Evolutionary conservation across 2,888 invertebrate species (phyloP), one percentile per base, ranked within the genome.

Genomic region (Athalia rosae): DNA sequence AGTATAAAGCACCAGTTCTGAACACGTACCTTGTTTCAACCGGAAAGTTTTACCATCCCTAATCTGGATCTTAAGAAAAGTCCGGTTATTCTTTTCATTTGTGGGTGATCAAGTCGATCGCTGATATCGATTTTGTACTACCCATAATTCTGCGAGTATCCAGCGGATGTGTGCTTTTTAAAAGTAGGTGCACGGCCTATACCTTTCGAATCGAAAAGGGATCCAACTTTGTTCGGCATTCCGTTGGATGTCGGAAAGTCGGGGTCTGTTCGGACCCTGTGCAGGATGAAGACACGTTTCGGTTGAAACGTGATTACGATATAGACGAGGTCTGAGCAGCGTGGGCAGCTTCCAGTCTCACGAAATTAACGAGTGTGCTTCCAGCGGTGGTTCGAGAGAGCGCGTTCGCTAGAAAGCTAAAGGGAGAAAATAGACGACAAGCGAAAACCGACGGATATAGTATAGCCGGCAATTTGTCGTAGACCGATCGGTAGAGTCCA

Each of bases 381-480:
- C 79, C 73, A 74, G 78, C 76, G 78, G 71, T 71, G 77, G 74
- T 76, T 76, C 74, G 76, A 63, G 50, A 61, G 64, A 50, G 61
- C 53, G 50, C 61, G 64, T 28, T 28, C 28, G 28, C 8, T n/a
- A 53, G 61, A 7, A 59, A 48, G 59, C 9, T n/a, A 58, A 63
- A 50, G 47, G 9, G 63, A 43, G 74, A 45, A 50, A 53, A 6
- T 66, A 58, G 79, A 59, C 67, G 41, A 63, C 56, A 71, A 62
- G 58, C 58, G n/a, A 71, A 45, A 56, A 58, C 71, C 76, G 81
- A 76, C 80, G 79, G 80, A 82, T 81, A 80, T 81, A 79, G 79
- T 80, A 80, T 81, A 83, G 79, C 78, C 77, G 79, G 80, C 81
- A 80, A 82, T 83, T 82, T 82, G 81, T 80, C 78, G 77, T 79